Evolutionary conservation across 2,113 vertebrate species (phyloP).

Genomic region (Sorex araneus): DNA sequence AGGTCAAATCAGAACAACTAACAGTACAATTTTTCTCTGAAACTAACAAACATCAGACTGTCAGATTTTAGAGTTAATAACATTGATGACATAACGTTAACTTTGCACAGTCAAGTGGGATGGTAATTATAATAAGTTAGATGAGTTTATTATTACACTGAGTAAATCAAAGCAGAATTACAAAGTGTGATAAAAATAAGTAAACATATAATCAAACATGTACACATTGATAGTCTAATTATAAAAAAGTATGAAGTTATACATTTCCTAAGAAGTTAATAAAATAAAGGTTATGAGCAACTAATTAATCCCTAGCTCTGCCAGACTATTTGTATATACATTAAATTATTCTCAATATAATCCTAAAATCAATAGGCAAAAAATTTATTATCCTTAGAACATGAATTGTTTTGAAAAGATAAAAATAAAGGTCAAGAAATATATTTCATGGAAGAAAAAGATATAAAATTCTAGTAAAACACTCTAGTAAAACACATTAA

Average conservation of each 20-base stretch:
- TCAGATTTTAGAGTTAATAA: constrained; percentile 27
- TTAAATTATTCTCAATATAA: neutral
- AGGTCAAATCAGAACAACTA: neutral
- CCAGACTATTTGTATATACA: neutral
- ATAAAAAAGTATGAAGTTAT: constrained; percentile 39
- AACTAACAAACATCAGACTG: neutral
- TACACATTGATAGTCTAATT: constrained; percentile 58
- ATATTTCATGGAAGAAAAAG: too few species aligned
- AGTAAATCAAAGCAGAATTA: constrained; percentile 52
- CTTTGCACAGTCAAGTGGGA: constrained; percentile 31
- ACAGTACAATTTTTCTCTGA: constrained; percentile 12
- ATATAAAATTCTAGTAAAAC: too few species aligned
- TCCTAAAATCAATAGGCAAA: neutral
- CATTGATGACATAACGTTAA: neutral
- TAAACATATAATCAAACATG: constrained; percentile 58
- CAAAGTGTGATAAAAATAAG: constrained; percentile 46
- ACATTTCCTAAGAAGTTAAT: neutral
- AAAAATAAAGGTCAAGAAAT: too few species aligned
- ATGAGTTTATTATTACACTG: constrained; percentile 31
- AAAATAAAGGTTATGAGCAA: constrained; percentile 20
- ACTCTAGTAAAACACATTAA: too few species aligned
- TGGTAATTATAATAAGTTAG: constrained; percentile 38
- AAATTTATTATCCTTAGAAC: too few species aligned
- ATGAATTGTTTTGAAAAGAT: too few species aligned
- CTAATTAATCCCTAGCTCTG: neutral